These are phyloP conservation scores for Ostrea denselamellosa DNA, from an alignment of 1,140 invertebrate species.

Conservation along the genomic window DNA sequence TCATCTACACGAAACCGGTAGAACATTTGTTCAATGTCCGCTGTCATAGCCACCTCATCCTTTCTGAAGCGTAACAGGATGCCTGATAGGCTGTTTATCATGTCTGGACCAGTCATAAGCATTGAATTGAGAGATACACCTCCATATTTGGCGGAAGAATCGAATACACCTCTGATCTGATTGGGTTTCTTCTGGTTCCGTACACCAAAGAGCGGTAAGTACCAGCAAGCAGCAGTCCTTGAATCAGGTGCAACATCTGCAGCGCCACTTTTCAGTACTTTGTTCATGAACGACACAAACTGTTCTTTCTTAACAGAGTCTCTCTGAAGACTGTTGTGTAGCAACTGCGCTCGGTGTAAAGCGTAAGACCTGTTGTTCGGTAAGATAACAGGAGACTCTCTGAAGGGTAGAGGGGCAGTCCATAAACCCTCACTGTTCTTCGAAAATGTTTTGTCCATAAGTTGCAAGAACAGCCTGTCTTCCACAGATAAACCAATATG, in stretches of 20 bases:
- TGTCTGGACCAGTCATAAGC: too few relatives aligned
- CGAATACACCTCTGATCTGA: constrained; percentile 58
- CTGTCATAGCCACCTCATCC: constrained; percentile 52
- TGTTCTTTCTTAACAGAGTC: neutral
- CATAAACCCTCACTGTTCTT: constrained; percentile 43
- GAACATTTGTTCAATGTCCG: constrained; percentile 62
- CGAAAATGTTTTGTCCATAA: constrained; percentile 51
- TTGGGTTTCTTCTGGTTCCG: too few relatives aligned
- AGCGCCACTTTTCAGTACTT: constrained; percentile 49
- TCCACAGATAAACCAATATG: neutral
- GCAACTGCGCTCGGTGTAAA: too few relatives aligned
- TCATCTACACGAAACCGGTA: constrained; percentile 53
- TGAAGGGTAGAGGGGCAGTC: constrained; percentile 54
- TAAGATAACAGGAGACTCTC: too few relatives aligned
- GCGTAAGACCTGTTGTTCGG: too few relatives aligned
- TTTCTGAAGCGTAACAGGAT: constrained; percentile 60
- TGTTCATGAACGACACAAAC: constrained; percentile 53
- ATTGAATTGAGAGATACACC: constrained; percentile 70
- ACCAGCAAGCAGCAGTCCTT: constrained; percentile 50
- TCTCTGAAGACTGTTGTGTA: too few relatives aligned
- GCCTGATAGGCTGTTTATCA: constrained; percentile 64
- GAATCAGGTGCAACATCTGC: constrained; percentile 53
- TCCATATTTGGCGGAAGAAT: constrained; percentile 49
- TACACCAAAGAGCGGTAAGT: constrained; percentile 43
- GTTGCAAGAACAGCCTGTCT: constrained; percentile 48